Evolutionary conservation across 2,888 invertebrate genomes (phyloP).

Genomic region (Drosophila siamana): DNA sequence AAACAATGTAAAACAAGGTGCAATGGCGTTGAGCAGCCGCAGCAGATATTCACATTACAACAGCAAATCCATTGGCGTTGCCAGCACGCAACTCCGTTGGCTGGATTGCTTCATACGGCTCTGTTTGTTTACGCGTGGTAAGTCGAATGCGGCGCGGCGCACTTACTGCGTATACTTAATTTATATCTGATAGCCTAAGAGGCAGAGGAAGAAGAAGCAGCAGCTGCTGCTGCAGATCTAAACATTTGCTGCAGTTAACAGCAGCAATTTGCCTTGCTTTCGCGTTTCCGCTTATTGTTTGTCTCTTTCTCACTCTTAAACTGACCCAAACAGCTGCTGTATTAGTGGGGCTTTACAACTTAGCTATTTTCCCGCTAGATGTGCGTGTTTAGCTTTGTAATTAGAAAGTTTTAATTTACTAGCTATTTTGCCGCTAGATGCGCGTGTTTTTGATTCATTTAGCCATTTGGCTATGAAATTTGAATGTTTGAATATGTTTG

Average conservation of each 20-base stretch:
- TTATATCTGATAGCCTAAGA: slow-evolving; percentile 32
- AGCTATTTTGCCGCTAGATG: too few relatives aligned
- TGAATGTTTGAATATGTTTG: too few relatives aligned
- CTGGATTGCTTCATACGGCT: slow-evolving; percentile 60
- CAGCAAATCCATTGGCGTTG: slow-evolving; percentile 52
- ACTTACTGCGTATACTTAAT: slow-evolving; percentile 52
- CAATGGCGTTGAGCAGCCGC: slow-evolving; percentile 59
- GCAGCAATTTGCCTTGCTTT: not conserved
- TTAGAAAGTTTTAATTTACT: too few relatives aligned
- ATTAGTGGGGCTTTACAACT: too few relatives aligned
- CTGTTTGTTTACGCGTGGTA: slow-evolving; percentile 60
- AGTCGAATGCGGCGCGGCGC: slow-evolving; percentile 49
- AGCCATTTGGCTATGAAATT: too few relatives aligned
- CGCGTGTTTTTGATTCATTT: too few relatives aligned
- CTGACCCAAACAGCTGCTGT: too few relatives aligned
- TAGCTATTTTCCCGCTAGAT: too few relatives aligned
- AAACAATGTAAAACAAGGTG: slow-evolving; percentile 59
- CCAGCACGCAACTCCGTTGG: slow-evolving; percentile 60
- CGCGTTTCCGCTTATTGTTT: too few relatives aligned
- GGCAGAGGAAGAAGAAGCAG: not conserved
- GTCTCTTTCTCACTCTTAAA: too few relatives aligned
- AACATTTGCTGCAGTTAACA: not conserved
- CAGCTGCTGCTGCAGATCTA: not conserved
- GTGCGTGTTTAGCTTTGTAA: too few relatives aligned
- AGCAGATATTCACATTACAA: slow-evolving; percentile 28